Conservation (phyloP, 2,797 vertebrate genomes). For the Xenentodon cancila region DNA sequence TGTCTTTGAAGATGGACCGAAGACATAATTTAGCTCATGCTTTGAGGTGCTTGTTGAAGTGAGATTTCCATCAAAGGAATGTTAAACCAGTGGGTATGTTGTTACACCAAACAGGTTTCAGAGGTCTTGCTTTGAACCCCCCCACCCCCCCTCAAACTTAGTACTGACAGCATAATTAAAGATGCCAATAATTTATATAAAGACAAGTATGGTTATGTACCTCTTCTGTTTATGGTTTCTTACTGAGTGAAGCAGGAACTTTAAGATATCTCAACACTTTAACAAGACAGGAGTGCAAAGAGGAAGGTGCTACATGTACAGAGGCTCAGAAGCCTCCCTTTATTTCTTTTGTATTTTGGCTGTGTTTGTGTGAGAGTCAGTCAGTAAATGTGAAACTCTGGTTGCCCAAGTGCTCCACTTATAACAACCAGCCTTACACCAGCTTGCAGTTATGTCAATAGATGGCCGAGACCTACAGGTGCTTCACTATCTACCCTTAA, state of each 20-base stretch:
- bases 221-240: constrained; percentile 51
- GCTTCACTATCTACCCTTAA: constrained; percentile 56
- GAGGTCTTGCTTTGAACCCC: constrained; percentile 38
- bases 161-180: constrained; percentile 67
- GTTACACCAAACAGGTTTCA: constrained; percentile 47
- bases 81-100: constrained; percentile 48
- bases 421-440: constrained; percentile 70
- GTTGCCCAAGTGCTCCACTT: constrained; percentile 67
- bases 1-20: constrained; percentile 27
- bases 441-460: constrained; percentile 63
- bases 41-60: constrained; percentile 31
- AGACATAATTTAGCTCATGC: constrained; percentile 5
- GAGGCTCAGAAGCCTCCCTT: constrained; percentile 9
- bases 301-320: constrained; percentile 44
- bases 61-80: constrained; percentile 53
- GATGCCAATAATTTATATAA: constrained; percentile 80
- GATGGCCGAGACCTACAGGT: constrained; percentile 62
- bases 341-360: not conserved
- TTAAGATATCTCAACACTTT: constrained; percentile 2
- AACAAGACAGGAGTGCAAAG: constrained; percentile 32
- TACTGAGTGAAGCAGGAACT: constrained; percentile 18
- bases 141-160: constrained; percentile 41
- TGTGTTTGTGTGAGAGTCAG: constrained; percentile 13
- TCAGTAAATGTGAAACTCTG: constrained; percentile 21
- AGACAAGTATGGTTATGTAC: constrained; percentile 64